Percentiles rank a stretch among this genome's conserved stretches.
Conservation (phyloP, 2,888 invertebrate species). For the Cataglyphis albicans region DNA sequence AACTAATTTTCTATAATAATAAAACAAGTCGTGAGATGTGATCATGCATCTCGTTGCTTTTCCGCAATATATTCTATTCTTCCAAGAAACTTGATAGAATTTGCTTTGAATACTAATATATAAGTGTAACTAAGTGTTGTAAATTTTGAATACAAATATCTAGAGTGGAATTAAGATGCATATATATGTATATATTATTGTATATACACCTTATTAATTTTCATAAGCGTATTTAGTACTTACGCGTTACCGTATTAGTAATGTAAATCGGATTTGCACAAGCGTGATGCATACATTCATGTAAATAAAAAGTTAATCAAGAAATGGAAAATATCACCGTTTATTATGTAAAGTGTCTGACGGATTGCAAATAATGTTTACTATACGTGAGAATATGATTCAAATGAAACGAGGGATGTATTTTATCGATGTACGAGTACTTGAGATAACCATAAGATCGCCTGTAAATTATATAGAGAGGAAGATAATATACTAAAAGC, state of each 20-base stretch:
- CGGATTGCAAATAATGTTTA: constrained; percentile 3
- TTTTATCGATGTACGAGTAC: constrained; percentile 48
- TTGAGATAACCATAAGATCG: not conserved
- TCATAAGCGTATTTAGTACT: not conserved
- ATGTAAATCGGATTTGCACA: not conserved
- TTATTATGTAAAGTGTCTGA: not conserved
- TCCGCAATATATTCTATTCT: not conserved
- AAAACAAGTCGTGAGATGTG: not conserved
- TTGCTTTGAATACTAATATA: constrained; percentile 5
- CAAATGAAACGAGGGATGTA: constrained; percentile 59
- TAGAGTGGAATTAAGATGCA: constrained; percentile 15
- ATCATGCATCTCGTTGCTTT: not conserved
- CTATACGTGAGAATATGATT: constrained; percentile 46
- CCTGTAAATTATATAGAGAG: constrained; percentile 11
- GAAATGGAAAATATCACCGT: not conserved
- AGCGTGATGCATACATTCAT: not conserved
- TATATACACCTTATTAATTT: not conserved
- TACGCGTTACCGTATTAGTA: not conserved
- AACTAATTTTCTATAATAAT: constrained; percentile 30
- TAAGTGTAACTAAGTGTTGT: not conserved
- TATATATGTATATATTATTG: too few species aligned
- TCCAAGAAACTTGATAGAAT: not conserved
- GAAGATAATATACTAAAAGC: constrained; percentile 34
- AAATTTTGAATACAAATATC: not conserved
- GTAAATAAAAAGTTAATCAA: not conserved